These are phyloP conservation scores for Tetramorium alpestre DNA, from an alignment of 1,140 invertebrate species.

Conservation along the genomic window DNA sequence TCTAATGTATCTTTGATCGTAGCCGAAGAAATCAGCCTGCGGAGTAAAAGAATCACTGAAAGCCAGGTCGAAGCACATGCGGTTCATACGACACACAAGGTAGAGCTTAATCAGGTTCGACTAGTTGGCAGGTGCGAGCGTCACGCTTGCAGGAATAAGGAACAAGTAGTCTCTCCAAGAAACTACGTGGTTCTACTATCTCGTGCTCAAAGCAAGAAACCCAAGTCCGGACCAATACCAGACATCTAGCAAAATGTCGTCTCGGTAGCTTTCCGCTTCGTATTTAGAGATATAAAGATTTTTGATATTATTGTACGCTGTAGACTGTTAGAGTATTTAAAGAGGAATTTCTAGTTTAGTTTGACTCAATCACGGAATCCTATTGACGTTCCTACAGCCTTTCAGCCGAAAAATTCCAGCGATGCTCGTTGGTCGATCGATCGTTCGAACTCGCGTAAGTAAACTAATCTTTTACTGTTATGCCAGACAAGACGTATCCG, in stretches of 20 bases:
- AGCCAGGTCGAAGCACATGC: slow-evolving; percentile 39
- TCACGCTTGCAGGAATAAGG: slow-evolving; percentile 67
- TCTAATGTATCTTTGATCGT: slow-evolving; percentile 31
- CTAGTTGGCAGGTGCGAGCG: slow-evolving; percentile 84
- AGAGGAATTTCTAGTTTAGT: background rate
- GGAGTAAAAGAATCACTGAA: slow-evolving; percentile 15
- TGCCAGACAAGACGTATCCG: slow-evolving; percentile 60
- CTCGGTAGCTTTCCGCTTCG: slow-evolving; percentile 48
- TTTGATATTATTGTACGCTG: background rate
- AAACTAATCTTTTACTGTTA: slow-evolving; percentile 73
- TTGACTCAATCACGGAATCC: slow-evolving; percentile 56
- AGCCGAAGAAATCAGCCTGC: slow-evolving; percentile 46
- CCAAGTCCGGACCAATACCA: slow-evolving; percentile 59
- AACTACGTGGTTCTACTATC: slow-evolving; percentile 52
- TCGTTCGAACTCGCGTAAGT: slow-evolving; percentile 44
- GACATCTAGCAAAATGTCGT: slow-evolving; percentile 76
- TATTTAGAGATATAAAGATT: background rate
- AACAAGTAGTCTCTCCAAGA: slow-evolving; percentile 71
- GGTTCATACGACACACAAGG: slow-evolving; percentile 80
- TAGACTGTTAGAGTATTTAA: background rate
- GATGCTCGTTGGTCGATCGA: background rate
- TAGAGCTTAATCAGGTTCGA: slow-evolving; percentile 86
- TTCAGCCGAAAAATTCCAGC: background rate
- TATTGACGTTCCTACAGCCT: slow-evolving; percentile 20
- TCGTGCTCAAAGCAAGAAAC: slow-evolving; percentile 58